These are phyloP conservation scores for Oxyruncus cristatus DNA, from an alignment of 2,113 vertebrate species.

Conservation along the genomic window DNA sequence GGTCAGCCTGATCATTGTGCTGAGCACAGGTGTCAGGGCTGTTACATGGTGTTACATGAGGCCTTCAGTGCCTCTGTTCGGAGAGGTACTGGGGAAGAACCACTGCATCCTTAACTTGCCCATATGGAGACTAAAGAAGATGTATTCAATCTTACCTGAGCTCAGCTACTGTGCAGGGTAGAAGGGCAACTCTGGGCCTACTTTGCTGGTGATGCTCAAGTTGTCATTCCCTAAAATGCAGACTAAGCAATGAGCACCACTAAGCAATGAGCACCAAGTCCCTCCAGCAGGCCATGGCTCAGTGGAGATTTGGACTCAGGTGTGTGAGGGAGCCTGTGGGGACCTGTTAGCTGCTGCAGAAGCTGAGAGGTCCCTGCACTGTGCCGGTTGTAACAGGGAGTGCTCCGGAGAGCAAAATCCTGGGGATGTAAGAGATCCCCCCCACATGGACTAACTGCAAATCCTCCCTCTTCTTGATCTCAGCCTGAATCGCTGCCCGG, in stretches of 20 bases:
- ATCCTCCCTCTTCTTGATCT: conserved; percentile 20
- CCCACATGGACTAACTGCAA: background rate
- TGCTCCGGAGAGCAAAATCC: background rate
- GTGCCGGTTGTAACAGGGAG: background rate
- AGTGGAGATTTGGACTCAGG: background rate
- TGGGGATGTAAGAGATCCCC: conserved; percentile 8
- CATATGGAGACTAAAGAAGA: background rate
- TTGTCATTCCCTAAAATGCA: background rate
- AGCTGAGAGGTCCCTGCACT: background rate
- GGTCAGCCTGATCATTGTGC: background rate
- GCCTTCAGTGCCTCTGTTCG: background rate
- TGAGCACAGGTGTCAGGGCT: background rate
- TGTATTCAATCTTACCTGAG: background rate
- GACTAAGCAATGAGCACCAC: background rate
- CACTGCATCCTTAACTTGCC: background rate
- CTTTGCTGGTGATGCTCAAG: background rate
- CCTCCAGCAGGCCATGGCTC: background rate
- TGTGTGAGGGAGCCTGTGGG: background rate
- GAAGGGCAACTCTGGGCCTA: background rate
- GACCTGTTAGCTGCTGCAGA: background rate
- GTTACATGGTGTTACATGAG: background rate
- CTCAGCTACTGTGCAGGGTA: background rate
- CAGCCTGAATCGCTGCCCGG: conserved; percentile 26
- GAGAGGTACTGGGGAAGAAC: background rate
- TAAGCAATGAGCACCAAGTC: background rate